phyloP scores from a whole-genome alignment of 2,888 invertebrate species.

The Xestobium rufovillosum region DNA sequence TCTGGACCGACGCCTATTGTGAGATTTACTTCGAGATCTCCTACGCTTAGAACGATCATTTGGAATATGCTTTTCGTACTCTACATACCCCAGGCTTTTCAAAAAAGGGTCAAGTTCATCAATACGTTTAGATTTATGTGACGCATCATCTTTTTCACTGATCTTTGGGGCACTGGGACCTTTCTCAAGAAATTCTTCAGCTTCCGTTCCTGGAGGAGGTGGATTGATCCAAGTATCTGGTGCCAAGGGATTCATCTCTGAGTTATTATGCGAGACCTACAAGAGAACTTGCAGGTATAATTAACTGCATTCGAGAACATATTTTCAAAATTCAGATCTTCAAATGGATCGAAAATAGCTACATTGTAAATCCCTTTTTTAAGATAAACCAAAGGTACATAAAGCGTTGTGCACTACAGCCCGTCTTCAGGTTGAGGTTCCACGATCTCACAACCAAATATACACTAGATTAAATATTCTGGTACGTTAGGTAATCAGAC shows the following conservation, averaged over 20 bases:
- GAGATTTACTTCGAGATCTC: slow-evolving; percentile 18
- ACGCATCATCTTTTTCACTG: slow-evolving; percentile 17
- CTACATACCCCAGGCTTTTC: slow-evolving; percentile 35
- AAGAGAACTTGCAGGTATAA: slow-evolving; percentile 48
- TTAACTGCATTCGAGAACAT: slow-evolving; percentile 37
- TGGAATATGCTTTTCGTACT: slow-evolving; percentile 26
- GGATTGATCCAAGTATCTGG: slow-evolving; percentile 38
- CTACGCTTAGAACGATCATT: slow-evolving; percentile 19
- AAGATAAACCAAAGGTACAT: no score
- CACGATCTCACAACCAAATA: no score
- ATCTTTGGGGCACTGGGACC: slow-evolving; percentile 4
- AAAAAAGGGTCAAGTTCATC: slow-evolving; percentile 35
- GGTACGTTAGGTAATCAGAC: no score
- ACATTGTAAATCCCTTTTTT: no score
- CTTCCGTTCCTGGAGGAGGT: slow-evolving; percentile 41
- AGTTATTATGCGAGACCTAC: slow-evolving; percentile 38
- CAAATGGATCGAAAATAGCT: no score
- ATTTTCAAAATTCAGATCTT: slow-evolving; percentile 32
- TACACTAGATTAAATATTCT: no score
- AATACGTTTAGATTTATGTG: slow-evolving; percentile 22
- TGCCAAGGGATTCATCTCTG: slow-evolving; percentile 34
- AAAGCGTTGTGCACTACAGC: no score
- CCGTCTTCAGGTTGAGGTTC: no score
- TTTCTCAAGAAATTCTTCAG: slow-evolving; percentile 20
- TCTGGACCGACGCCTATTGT: slow-evolving; percentile 4